A percentile compares a stretch with the other conserved stretches of the same genome.
Conservation (phyloP, 1,140 invertebrate genomes). For the Cardiocondyla obscurior region DNA sequence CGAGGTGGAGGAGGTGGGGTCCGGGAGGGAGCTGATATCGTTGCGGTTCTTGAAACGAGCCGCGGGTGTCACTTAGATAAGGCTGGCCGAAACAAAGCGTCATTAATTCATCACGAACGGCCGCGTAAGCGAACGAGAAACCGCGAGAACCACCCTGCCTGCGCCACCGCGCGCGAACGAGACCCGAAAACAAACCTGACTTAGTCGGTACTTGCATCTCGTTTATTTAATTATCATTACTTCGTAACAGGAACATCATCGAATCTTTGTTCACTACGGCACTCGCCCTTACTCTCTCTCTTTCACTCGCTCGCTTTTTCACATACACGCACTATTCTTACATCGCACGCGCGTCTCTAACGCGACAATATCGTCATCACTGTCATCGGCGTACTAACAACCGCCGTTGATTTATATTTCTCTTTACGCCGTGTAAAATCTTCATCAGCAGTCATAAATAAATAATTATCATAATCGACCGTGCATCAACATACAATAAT, state of each 20-base stretch:
- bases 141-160: background rate
- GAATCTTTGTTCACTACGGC: constrained; percentile 81
- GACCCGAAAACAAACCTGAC: constrained; percentile 77
- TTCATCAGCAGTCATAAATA: constrained; percentile 76
- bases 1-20: constrained; percentile 3
- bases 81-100: constrained; percentile 2
- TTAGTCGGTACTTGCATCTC: constrained; percentile 77
- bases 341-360: constrained; percentile 7
- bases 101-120: background rate
- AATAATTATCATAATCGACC: constrained; percentile 78
- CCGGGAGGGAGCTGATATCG: background rate
- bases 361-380: constrained; percentile 66
- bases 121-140: background rate
- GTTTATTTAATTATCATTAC: constrained; percentile 79
- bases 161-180: constrained; percentile 50
- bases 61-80: background rate
- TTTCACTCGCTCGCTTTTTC: background rate
- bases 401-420: constrained; percentile 39
- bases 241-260: constrained; percentile 83
- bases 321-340: background rate
- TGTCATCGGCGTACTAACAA: constrained; percentile 48
- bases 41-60: background rate
- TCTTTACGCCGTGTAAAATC: constrained; percentile 49
- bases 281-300: background rate
- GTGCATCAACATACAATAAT: constrained; percentile 77